Base-by-base conservation (phyloP, 1,140 invertebrate species). In the Heliothis subflexa region DNA sequence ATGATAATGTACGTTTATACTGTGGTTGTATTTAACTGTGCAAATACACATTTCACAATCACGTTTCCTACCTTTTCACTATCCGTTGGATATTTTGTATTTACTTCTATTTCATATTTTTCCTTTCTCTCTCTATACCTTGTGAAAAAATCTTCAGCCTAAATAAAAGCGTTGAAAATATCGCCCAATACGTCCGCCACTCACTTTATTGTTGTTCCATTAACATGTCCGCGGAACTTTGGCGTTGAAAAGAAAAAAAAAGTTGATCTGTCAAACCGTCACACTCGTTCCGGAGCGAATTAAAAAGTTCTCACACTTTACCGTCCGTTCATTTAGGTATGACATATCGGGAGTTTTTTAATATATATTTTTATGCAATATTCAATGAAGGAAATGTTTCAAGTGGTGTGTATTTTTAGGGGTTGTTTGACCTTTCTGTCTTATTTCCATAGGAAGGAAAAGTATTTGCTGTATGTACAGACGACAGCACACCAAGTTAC, bases 241-340 rank as follows among this genome's bases (percentile, higher is more conserved):
- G 40, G 59, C 57, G 18, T 25, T 66, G 21, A 59, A 57, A 72
- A 73, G 33, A 57, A 49, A 25, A 49, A 79, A 57, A 75, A 71
- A 68, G 62, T 78, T 54, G 1, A 73, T 52, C 54, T 62, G 68
- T 82, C 78, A 78, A 78, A 75, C 47, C 16, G 52, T 14, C 47
- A 55, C 33, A 76, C 61, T 55, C 25, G 74, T 55, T 50, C 18
- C 16, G 25, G 49, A 49, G 75, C 73, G 74, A 79, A 82, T 79
- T 82, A 78, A 78, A 75, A 80, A 80, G 81, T 71, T 79, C 21
- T 25, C 54, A 78, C 68, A 62, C 74, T 74, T 74, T 14, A 66
- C 47, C 50, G 40, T 61, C 61, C 25, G 49, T 54, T 80, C 76
- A 71, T 62, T 73, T 80, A 74, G 2, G 14, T 50, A 62, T 21